Evolutionary conservation across 2,888 invertebrate genomes (phyloP), one percentile per base, ranked within the genome.

Genomic region (Volucella bombylans): DNA sequence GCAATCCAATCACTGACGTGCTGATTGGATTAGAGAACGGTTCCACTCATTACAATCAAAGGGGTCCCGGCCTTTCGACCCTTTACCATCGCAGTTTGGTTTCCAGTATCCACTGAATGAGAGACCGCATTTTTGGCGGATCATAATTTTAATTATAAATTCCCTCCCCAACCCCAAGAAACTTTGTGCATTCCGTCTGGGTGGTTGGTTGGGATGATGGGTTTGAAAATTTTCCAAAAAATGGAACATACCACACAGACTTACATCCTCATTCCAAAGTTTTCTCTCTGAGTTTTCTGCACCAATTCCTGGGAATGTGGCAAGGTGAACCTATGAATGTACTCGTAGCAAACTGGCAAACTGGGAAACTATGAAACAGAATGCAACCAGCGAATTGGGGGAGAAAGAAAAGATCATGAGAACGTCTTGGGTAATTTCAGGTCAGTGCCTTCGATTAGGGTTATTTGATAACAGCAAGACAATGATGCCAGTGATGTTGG

Each of bases 381-480:
- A 4, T 61, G 73, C 61, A 73, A 31, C 73, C 12, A 38, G 43
- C 18, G n/a, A 57, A 64, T 31, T 23, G 18, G 10, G 45, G 11
- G 47, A 23, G 11, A 47, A 43, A 10, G 65, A 57, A 65, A 65
- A 65, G 45, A 65, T 72, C 38, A 67, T 59, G 50, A n/a, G 45
- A 80, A 80, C 54, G 73, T 67, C 82, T 77, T 76, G 76, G 76
- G 76, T 77, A 72, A 67, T 82, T 82, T 82, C 77, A 72, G 82
- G 82, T 77, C 82, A 72, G 67, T 71, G 82, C 76, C 77, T 82
- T 77, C 82, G 76, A 82, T 82, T 82, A 72, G 82, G 76, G 71
- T 82, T 82, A 82, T 82, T 72, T 76, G 82, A 82, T 82, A 72
- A 82, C 76, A 31, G 31, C 31, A 82, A 74, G 82, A 82, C 81